phyloP scores from a whole-genome alignment of 2,113 vertebrate species.

The Acanthochromis polyacanthus region DNA sequence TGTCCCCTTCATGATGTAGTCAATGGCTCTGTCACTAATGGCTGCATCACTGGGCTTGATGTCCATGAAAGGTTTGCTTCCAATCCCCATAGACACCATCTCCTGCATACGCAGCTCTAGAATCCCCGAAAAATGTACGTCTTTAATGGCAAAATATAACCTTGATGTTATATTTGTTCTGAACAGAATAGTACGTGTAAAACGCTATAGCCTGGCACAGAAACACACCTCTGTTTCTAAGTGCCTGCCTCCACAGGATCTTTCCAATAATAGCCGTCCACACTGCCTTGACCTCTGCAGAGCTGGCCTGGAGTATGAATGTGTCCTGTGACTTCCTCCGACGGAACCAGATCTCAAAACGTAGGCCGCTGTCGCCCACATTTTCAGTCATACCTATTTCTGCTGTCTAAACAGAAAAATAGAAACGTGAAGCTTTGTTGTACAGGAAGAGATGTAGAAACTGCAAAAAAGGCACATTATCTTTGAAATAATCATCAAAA shows the following conservation, averaged over 20 bases:
- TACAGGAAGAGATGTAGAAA: background rate
- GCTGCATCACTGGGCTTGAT: constrained; percentile 88
- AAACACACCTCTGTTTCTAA: constrained; percentile 87
- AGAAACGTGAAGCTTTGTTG: background rate
- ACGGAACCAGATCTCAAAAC: constrained; percentile 92
- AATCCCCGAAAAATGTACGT: constrained; percentile 6
- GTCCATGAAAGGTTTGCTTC: constrained; percentile 89
- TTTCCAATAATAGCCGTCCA: constrained; percentile 88
- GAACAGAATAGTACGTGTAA: background rate
- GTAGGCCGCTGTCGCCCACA: constrained; percentile 87
- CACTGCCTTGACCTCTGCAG: constrained; percentile 84
- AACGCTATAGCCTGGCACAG: background rate
- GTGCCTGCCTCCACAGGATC: constrained; percentile 90
- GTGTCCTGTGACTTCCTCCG: constrained; percentile 89
- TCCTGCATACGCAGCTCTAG: constrained; percentile 89
- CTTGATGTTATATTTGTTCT: background rate
- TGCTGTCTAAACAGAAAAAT: constrained; percentile 82
- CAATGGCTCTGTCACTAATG: constrained; percentile 79
- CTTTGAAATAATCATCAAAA: background rate
- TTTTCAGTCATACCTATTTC: constrained; percentile 90
- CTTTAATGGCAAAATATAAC: background rate
- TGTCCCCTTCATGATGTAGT: constrained; percentile 82
- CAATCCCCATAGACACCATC: constrained; percentile 90
- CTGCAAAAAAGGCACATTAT: background rate
- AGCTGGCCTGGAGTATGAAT: constrained; percentile 87